Conservation (phyloP, 2,113 vertebrate species). For the Corapipo altera region DNA sequence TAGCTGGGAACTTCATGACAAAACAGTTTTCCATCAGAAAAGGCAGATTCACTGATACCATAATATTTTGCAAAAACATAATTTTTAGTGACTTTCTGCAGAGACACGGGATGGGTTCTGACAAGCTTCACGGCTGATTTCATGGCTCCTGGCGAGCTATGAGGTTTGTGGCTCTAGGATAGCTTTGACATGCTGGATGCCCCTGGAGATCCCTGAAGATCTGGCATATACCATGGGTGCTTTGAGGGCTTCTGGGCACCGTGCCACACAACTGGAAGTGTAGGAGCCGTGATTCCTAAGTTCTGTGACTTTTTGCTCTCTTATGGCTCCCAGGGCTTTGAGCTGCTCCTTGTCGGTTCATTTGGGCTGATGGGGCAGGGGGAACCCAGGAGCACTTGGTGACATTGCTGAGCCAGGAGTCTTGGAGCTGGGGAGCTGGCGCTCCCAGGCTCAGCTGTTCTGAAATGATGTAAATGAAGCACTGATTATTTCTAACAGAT, state of each 20-base stretch:
- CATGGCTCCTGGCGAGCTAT: background rate
- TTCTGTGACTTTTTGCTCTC: background rate
- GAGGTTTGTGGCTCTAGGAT: background rate
- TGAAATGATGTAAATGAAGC: background rate
- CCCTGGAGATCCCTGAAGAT: background rate
- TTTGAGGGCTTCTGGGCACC: background rate
- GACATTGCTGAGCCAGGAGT: background rate
- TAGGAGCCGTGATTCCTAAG: background rate
- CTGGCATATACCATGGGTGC: background rate
- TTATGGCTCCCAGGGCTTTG: background rate
- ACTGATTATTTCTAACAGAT: background rate
- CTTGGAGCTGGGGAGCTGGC: background rate
- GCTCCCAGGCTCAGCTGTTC: background rate
- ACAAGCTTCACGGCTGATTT: conserved; percentile 38
- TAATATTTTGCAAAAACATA: conserved; percentile 10
- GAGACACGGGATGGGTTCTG: conserved; percentile 9
- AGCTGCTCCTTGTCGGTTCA: background rate
- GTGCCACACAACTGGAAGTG: background rate
- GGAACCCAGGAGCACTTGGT: background rate
- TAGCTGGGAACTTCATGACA: conserved; percentile 16
- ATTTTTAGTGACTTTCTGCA: background rate
- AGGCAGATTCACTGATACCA: conserved; percentile 15
- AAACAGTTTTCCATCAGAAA: conserved; percentile 35
- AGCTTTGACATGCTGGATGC: background rate
- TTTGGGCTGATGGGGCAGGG: background rate